Percentiles rank a stretch among this genome's conserved stretches.
phyloP scores from a whole-genome alignment of 2,797 vertebrate species.

The Hyperoplus immaculatus region DNA sequence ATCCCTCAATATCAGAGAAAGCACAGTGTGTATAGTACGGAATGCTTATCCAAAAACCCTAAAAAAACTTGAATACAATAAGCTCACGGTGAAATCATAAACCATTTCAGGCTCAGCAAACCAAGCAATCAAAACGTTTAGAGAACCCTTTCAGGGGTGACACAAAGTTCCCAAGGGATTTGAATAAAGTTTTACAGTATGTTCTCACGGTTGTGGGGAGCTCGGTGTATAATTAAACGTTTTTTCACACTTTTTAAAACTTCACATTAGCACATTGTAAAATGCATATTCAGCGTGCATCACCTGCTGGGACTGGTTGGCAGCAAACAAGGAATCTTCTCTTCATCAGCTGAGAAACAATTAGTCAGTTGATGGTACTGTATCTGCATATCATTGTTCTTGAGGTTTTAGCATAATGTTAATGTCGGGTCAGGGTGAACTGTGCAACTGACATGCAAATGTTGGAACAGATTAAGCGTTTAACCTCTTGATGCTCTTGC shows the following conservation, averaged over 20 bases:
- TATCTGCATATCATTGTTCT: conserved; percentile 55
- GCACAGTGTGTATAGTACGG: conserved; percentile 5
- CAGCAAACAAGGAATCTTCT: conserved; percentile 48
- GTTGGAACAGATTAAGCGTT: conserved; percentile 35
- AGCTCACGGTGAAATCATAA: conserved; percentile 49
- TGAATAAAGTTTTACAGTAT: conserved; percentile 52
- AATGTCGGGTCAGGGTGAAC: conserved; percentile 54
- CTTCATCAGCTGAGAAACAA: conserved; percentile 54
- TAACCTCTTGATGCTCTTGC: conserved; percentile 26
- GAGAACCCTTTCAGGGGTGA: conserved; percentile 46
- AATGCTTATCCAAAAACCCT: conserved; percentile 36
- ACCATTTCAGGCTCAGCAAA: conserved; percentile 55
- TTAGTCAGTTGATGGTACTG: conserved; percentile 57
- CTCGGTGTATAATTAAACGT: conserved; percentile 60
- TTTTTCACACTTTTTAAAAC: conserved; percentile 42
- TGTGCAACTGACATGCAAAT: conserved; percentile 34
- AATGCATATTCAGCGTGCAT: conserved; percentile 61
- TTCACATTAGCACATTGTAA: conserved; percentile 34
- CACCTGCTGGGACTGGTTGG: conserved; percentile 62
- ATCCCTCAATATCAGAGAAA: conserved; percentile 34
- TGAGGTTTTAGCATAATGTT: conserved; percentile 49
- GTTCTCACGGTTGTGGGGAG: conserved; percentile 28
- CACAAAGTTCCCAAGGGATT: conserved; percentile 53
- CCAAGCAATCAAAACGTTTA: conserved; percentile 50
- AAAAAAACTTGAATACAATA: conserved; percentile 36